phyloP scores from a whole-genome alignment of 2,797 vertebrate species.

The Craterocephalus amniculus region DNA sequence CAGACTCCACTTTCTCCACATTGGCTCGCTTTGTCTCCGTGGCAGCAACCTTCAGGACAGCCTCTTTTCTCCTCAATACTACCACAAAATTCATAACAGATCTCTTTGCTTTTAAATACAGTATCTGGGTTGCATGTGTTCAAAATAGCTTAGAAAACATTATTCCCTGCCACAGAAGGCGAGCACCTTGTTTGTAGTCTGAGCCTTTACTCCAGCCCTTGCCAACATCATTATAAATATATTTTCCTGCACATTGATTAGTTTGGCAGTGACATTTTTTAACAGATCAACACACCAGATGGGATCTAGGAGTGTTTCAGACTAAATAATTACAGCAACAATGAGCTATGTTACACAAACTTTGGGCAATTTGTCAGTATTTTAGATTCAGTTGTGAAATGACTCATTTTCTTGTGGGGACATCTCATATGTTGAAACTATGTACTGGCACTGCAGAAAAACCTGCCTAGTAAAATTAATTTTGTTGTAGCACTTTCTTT shows the following conservation, averaged over 20 bases:
- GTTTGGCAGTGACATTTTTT: neutral
- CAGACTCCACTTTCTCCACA: constrained; percentile 20
- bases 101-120: constrained; percentile 15
- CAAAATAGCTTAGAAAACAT: constrained; percentile 1
- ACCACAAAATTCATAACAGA: constrained; percentile 4
- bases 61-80: constrained; percentile 26
- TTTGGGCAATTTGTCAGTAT: too few species aligned
- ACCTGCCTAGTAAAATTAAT: too few species aligned
- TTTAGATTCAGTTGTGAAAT: too few species aligned
- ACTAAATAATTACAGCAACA: too few species aligned
- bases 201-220: neutral
- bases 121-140: constrained; percentile 2
- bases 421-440: too few species aligned
- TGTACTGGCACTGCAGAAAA: too few species aligned
- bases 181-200: neutral
- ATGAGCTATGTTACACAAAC: too few species aligned
- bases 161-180: neutral
- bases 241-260: neutral
- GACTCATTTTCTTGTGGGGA: too few species aligned
- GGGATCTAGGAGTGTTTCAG: neutral
- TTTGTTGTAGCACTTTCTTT: too few species aligned
- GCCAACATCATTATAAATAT: neutral
- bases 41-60: constrained; percentile 35
- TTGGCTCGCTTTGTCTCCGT: constrained; percentile 31
- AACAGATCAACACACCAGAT: neutral